Evolutionary conservation across 2,888 invertebrate genomes (phyloP).

Genomic region (Andricus curvator): DNA sequence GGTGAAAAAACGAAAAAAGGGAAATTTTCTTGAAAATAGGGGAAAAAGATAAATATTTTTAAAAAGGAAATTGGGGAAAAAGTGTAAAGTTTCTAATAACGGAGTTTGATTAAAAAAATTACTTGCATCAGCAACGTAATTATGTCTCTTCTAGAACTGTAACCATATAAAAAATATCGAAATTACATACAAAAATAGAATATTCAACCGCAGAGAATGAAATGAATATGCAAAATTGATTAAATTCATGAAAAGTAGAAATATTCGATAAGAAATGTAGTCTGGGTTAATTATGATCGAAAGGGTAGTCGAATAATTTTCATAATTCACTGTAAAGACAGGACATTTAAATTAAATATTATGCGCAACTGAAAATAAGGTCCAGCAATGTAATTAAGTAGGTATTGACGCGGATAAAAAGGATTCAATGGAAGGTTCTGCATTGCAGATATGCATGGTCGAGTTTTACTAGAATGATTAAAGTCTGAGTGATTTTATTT

Average conservation of each 20-base stretch:
- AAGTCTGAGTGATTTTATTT: conserved; percentile 16
- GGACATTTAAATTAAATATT: conserved; percentile 8
- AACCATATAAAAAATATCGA: too few relatives aligned
- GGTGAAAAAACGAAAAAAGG: too few relatives aligned
- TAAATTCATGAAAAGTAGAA: not conserved
- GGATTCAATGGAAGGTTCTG: not conserved
- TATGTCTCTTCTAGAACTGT: too few relatives aligned
- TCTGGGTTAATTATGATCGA: conserved; percentile 21
- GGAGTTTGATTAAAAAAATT: too few relatives aligned
- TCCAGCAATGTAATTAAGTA: not conserved
- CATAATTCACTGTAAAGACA: not conserved
- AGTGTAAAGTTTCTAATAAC: too few relatives aligned
- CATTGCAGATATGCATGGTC: not conserved
- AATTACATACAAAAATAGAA: too few relatives aligned
- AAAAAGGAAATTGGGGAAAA: too few relatives aligned
- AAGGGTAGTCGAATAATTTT: conserved; percentile 19
- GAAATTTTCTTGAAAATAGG: too few relatives aligned
- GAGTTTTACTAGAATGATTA: not conserved
- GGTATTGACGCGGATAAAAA: conserved; percentile 11
- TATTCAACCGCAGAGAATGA: too few relatives aligned
- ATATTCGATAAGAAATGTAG: not conserved
- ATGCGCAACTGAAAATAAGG: conserved; percentile 14
- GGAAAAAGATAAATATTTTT: too few relatives aligned
- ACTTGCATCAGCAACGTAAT: too few relatives aligned
- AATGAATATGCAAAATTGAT: too few relatives aligned